Percentiles rank a stretch among this genome's conserved stretches.
Conservation (phyloP, 2,797 vertebrate genomes). For the Pipistrellus pygmaeus region DNA sequence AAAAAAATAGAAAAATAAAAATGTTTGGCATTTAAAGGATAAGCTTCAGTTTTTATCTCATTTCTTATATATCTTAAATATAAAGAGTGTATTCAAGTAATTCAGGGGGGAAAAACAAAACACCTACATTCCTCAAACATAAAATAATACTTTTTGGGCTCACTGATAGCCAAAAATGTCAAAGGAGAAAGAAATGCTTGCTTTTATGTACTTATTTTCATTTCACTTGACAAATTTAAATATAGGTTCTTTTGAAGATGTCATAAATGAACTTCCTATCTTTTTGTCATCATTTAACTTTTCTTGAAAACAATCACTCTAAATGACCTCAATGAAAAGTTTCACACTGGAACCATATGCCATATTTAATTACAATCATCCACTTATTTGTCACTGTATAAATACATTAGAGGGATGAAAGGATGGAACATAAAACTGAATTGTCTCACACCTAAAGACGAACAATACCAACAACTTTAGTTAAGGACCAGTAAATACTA, state of each 20-base stretch:
- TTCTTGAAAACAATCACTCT: slow-evolving; percentile 55
- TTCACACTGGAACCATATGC: not conserved
- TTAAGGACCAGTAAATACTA: slow-evolving; percentile 31
- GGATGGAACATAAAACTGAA: not conserved
- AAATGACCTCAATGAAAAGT: not conserved
- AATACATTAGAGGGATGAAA: not conserved
- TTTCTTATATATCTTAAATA: slow-evolving; percentile 53
- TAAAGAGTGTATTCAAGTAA: slow-evolving; percentile 55
- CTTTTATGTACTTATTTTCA: slow-evolving; percentile 49
- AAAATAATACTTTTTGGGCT: slow-evolving; percentile 46
- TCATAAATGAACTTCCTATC: slow-evolving; percentile 47
- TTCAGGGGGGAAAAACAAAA: not conserved
- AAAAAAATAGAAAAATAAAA: too few relatives aligned
- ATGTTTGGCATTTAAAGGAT: not conserved
- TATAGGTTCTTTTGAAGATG: slow-evolving; percentile 30
- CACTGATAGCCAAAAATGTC: slow-evolving; percentile 13
- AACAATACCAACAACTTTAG: not conserved
- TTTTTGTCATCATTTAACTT: slow-evolving; percentile 56
- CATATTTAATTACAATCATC: not conserved
- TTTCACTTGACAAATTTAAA: slow-evolving; percentile 62
- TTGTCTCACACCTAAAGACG: not conserved
- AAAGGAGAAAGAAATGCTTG: slow-evolving; percentile 10
- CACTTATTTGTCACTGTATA: not conserved
- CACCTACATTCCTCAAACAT: slow-evolving; percentile 48
- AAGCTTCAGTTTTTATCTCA: slow-evolving; percentile 36